Evolutionary conservation across 2,113 vertebrate genomes (phyloP).

Genomic region (Canis aureus): DNA sequence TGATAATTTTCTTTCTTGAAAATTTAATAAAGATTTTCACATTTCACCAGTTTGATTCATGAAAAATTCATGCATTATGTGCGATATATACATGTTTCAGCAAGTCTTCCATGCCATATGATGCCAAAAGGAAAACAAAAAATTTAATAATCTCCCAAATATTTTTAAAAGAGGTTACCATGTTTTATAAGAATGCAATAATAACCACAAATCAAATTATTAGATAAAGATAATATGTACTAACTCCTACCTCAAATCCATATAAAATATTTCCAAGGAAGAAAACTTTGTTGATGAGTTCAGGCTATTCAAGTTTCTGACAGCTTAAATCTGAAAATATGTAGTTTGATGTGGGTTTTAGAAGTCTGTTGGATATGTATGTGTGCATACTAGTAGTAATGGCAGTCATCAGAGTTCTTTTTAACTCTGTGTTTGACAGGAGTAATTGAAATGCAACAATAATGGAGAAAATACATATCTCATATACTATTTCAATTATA

Average conservation of each 20-base stretch:
- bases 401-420: not conserved
- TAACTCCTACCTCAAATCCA: not conserved
- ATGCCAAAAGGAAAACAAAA: constrained; percentile 13
- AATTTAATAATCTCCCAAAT: constrained; percentile 36
- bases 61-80: constrained; percentile 61
- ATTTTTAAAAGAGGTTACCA: not conserved
- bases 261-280: not conserved
- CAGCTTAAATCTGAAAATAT: not conserved
- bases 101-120: constrained; percentile 42
- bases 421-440: not conserved
- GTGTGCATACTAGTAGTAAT: not conserved
- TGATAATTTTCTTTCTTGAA: not conserved
- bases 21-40: not conserved
- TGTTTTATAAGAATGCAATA: not conserved
- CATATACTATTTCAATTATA: not conserved
- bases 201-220: not conserved
- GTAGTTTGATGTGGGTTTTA: not conserved
- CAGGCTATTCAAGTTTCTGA: not conserved
- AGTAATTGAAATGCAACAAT: not conserved
- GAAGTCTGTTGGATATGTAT: not conserved
- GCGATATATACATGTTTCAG: constrained; percentile 28
- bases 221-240: not conserved
- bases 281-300: not conserved
- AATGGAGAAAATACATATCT: not conserved
- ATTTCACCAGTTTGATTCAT: constrained; percentile 39